Evolutionary conservation across 2,888 invertebrate genomes (phyloP).

Genomic region (Euzetes globulus): DNA sequence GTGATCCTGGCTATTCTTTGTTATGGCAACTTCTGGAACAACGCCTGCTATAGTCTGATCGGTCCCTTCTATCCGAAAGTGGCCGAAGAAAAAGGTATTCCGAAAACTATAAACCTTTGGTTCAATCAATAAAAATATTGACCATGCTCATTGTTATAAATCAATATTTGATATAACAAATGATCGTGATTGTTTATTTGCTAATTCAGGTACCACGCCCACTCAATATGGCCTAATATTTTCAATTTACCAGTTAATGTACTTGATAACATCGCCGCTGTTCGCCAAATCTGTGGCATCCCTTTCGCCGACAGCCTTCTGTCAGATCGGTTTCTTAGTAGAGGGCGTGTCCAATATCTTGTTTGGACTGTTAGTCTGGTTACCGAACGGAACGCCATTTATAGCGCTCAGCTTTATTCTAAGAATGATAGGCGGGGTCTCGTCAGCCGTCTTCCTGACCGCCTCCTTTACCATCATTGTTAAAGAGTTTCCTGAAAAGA

Average conservation of each 20-base stretch:
- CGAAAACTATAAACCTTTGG: background rate
- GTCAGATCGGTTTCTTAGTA: slow-evolving; percentile 18
- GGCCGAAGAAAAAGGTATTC: slow-evolving; percentile 61
- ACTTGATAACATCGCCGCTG: slow-evolving; percentile 70
- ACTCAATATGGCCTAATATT: slow-evolving; percentile 79
- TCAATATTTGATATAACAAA: background rate
- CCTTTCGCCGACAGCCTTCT: slow-evolving; percentile 5
- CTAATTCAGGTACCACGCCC: slow-evolving; percentile 58
- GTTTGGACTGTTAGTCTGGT: slow-evolving; percentile 44
- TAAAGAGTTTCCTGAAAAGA: slow-evolving; percentile 75
- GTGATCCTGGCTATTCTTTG: slow-evolving; percentile 12
- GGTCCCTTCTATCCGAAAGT: slow-evolving; percentile 77
- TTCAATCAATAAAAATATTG: background rate
- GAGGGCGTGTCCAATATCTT: background rate
- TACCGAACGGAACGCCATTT: slow-evolving; percentile 57
- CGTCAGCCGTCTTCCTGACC: slow-evolving; percentile 75
- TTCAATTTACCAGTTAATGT: slow-evolving; percentile 73
- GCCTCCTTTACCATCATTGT: slow-evolving; percentile 80
- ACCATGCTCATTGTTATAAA: background rate
- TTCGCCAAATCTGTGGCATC: slow-evolving; percentile 64
- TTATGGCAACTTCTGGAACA: slow-evolving; percentile 37
- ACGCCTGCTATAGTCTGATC: slow-evolving; percentile 52
- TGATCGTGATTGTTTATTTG: background rate
- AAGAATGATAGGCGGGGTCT: slow-evolving; percentile 72
- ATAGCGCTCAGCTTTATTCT: slow-evolving; percentile 69